Conservation (phyloP, 2,797 vertebrate genomes). For the Urocyon cinereoargenteus region DNA sequence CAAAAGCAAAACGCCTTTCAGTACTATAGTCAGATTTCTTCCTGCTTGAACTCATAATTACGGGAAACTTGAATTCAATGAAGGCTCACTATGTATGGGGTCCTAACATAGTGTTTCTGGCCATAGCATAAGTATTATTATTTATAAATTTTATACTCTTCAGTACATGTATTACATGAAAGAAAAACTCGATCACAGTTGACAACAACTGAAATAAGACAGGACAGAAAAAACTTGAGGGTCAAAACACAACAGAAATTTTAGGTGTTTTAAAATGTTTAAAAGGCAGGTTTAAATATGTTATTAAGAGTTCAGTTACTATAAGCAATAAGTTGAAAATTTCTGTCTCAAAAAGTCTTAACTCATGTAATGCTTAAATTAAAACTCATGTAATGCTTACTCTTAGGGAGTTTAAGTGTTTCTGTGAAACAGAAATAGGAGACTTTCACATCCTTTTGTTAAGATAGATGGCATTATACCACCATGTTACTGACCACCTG, state of each 20-base stretch:
- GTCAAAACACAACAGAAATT: not conserved
- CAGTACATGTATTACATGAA: not conserved
- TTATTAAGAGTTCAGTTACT: not conserved
- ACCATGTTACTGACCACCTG: not conserved
- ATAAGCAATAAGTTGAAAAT: constrained; percentile 26
- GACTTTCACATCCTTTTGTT: not conserved
- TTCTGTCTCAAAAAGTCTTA: not conserved
- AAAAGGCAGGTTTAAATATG: not conserved
- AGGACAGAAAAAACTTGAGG: not conserved
- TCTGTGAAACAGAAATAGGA: not conserved
- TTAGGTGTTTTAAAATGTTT: not conserved
- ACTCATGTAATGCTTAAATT: not conserved
- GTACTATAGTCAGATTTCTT: not conserved
- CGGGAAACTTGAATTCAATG: not conserved
- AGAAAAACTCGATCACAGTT: constrained; percentile 24
- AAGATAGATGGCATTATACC: not conserved
- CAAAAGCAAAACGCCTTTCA: not conserved
- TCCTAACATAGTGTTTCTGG: not conserved
- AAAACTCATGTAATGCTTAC: not conserved
- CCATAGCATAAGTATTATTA: not conserved
- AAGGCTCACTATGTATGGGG: not conserved
- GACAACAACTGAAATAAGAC: not conserved
- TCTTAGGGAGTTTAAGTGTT: not conserved
- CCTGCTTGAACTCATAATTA: not conserved
- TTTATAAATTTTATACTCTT: not conserved